phyloP scores from a whole-genome alignment of 2,113 vertebrate genomes.

The Varanus salvator region DNA sequence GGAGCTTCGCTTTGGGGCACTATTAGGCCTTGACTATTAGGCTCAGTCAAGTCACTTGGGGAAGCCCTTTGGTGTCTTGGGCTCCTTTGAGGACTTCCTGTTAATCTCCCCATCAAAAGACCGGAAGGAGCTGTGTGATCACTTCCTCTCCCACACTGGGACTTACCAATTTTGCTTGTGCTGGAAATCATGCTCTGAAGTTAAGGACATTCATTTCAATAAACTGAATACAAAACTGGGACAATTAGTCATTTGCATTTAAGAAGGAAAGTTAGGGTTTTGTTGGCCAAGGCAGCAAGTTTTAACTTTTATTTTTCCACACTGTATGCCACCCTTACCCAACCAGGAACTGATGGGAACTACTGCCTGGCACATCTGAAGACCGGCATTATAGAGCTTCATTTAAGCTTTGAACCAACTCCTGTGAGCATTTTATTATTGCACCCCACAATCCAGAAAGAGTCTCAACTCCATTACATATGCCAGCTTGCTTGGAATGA shows the following conservation, averaged over 20 bases:
- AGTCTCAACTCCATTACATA: not conserved
- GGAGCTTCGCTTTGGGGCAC: no score
- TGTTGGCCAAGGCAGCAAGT: not conserved
- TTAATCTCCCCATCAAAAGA: not conserved
- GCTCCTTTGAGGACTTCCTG: not conserved
- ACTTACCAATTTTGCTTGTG: not conserved
- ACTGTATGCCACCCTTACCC: no score
- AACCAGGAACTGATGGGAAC: no score
- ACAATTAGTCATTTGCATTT: no score
- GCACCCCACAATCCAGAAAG: not conserved
- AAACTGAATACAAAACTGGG: not conserved
- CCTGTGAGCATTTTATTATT: not conserved
- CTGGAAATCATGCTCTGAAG: not conserved
- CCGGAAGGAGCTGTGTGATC: no score
- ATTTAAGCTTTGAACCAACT: not conserved
- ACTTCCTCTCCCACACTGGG: not conserved
- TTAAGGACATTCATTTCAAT: not conserved
- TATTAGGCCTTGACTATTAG: no score
- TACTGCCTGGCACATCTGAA: no score
- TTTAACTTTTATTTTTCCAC: not conserved
- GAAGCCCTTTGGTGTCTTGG: not conserved
- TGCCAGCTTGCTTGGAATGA: not conserved
- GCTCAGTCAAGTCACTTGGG: not conserved
- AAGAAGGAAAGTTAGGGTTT: not conserved
- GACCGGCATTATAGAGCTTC: not conserved